Evolutionary conservation across 1,140 invertebrate genomes (phyloP).

Genomic region (Bombyx mandarina): DNA sequence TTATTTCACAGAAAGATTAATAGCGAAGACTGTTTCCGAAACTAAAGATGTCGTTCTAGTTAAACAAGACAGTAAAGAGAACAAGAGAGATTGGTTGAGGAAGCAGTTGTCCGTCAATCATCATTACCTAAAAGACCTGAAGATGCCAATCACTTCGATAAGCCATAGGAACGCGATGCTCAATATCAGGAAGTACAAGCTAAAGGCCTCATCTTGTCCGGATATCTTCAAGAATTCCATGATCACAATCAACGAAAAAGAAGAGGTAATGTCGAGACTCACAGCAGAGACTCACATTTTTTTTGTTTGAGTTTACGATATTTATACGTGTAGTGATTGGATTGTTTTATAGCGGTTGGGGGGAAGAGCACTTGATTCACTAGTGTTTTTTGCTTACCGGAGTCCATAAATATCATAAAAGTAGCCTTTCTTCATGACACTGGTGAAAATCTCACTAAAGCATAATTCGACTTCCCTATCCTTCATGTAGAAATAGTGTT

Average conservation of each 20-base stretch:
- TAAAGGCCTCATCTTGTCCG: constrained; percentile 90
- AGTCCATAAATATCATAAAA: too few species aligned
- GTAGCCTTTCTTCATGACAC: too few species aligned
- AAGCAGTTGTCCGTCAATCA: constrained; percentile 75
- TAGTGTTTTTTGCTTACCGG: too few species aligned
- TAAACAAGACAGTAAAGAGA: constrained; percentile 57
- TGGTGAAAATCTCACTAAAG: too few species aligned
- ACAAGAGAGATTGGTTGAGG: constrained; percentile 70
- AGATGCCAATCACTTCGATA: constrained; percentile 83
- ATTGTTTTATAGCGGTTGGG: too few species aligned
- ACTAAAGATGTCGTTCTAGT: constrained; percentile 34
- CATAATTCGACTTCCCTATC: too few species aligned
- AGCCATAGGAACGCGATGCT: constrained; percentile 87
- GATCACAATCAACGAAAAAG: constrained; percentile 84
- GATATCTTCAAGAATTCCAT: constrained; percentile 93
- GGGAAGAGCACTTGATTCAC: too few species aligned
- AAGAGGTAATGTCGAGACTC: constrained; percentile 73
- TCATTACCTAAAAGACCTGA: constrained; percentile 82
- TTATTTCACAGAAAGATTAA: constrained; percentile 8
- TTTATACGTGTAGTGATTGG: too few species aligned
- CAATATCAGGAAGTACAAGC: constrained; percentile 83
- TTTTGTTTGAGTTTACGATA: too few species aligned
- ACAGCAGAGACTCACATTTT: too few species aligned
- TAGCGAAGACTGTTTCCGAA: constrained; percentile 38
- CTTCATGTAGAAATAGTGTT: too few species aligned